Base-by-base conservation (phyloP, 2,888 invertebrate genomes). In the Ormia ochracea region DNA sequence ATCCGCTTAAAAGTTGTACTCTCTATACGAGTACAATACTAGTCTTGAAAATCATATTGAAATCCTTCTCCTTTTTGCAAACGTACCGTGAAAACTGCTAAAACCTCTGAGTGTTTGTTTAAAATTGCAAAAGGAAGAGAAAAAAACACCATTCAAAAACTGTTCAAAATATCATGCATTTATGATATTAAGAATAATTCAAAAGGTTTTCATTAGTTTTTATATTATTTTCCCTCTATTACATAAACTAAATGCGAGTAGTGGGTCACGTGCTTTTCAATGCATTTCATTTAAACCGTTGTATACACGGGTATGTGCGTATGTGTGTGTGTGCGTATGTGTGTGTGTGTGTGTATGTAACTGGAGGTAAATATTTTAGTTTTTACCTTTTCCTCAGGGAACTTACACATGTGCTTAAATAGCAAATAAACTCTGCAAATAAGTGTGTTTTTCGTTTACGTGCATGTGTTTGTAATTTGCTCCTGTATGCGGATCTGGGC, bases 381-480 rank as follows among this genome's bases (percentile, higher is more conserved):
- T 78, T 68, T 68, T 50, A 52, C n/a, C 48, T 41, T 43, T 73
- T 58, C 61, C 78, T 63, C 23, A 26, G 68, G 73, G 68, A 78
- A 63, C 63, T 78, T 73, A 45, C 72, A 72, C 66, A 61, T 43
- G 48, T 50, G 58, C 33, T 59, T 26, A 50, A 50, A 45, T 36
- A 31, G n/a, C 14, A 36, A 48, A 56, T n/a, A n/a, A n/a, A 36
- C 14, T 43, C 38, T 26, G 28, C 19, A 14, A 26, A 36, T 38
- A 26, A 59, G 41, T 41, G 14, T 38, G 19, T 12, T 19, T 33
- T 3, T 38, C 31, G 36, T 23, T 7, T 28, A 12, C 4, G 6
- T 38, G 12, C 38, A 19, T 19, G 19, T 41, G 26, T 14, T 12
- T 66, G 3, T 59, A 17, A 31, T 5, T 6, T 26, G 26, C 14